Base-by-base conservation (phyloP, 2,888 invertebrate species). In the Pterostichus niger region DNA sequence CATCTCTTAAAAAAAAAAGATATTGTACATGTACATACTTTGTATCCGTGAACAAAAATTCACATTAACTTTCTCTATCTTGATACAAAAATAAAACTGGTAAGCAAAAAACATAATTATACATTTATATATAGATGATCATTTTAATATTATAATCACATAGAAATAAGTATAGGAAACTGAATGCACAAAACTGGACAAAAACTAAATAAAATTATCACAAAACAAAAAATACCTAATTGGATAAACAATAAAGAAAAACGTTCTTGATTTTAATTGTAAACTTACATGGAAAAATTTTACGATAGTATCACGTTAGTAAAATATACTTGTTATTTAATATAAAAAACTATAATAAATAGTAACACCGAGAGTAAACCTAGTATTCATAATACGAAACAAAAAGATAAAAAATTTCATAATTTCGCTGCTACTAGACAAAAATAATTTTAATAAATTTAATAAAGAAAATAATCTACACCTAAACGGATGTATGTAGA, bases 11-110 rank as follows among this genome's bases (percentile, higher is more conserved):
- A 71, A 54, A 80, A 13, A 35, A 73, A 81, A 54, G 64, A 73
- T 56, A 80, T 68, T 68, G 68, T 80, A 80, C 80, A 79, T 64
- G 17, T 80, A 80, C 64, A 64, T 33, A 24, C 24, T 46, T 79
- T 61, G 79, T 79, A 79, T 79, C 61, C 44, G 49, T 49, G 68
- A 64, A 64, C 11, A 35, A 52, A 80, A 68, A 56, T 40, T 77
- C 24, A 33, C 77, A 77, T 35, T 17, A 9, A 71, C 44, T 13
- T 40, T 71, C 5, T 56, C 52, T 56, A 6, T 54, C 33, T 15
- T 33, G 49, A 64, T 80, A 80, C 54, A 80, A 80, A 80, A 80
- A 80, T 80, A 80, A 80, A 80, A 49, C 33, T 59, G 79, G 35
- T 56, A 80, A 80, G 64, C 33, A 68, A 35, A 59, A 68, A 52